Evolutionary conservation across 2,797 vertebrate species (phyloP).

Genomic region (Malacoraja senta): DNA sequence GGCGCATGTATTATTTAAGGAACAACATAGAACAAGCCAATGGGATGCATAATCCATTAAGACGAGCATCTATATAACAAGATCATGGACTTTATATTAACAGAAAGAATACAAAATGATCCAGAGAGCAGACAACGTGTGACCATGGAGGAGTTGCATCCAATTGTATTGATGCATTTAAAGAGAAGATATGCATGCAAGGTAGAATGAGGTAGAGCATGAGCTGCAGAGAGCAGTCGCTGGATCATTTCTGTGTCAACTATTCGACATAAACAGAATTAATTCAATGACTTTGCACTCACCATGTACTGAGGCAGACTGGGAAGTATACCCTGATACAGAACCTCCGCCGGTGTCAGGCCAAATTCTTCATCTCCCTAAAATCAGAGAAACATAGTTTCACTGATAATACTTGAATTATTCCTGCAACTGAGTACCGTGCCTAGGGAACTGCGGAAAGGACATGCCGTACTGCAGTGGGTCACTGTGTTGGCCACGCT

Average conservation of each 20-base stretch:
- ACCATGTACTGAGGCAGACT: constrained; percentile 98
- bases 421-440: background rate
- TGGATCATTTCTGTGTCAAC: background rate
- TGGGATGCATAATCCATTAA: too few relatives aligned
- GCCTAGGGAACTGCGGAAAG: background rate
- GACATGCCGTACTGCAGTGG: background rate
- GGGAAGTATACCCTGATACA: constrained; percentile 93
- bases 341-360: constrained; percentile 78
- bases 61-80: too few relatives aligned
- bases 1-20: too few relatives aligned
- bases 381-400: background rate
- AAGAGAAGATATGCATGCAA: background rate
- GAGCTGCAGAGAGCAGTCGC: background rate
- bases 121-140: too few relatives aligned
- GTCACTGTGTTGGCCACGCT: background rate
- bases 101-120: too few relatives aligned
- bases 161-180: background rate
- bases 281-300: constrained; percentile 43
- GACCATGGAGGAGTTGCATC: too few relatives aligned
- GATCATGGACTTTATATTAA: too few relatives aligned
- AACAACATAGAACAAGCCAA: too few relatives aligned
- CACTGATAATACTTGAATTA: background rate
- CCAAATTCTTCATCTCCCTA: constrained; percentile 93
- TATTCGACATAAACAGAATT: background rate
- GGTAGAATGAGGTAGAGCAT: background rate